Evolutionary conservation across 1,140 invertebrate genomes (phyloP), one percentile per base, ranked within the genome.

Genomic region (Leptinotarsa lineolata): DNA sequence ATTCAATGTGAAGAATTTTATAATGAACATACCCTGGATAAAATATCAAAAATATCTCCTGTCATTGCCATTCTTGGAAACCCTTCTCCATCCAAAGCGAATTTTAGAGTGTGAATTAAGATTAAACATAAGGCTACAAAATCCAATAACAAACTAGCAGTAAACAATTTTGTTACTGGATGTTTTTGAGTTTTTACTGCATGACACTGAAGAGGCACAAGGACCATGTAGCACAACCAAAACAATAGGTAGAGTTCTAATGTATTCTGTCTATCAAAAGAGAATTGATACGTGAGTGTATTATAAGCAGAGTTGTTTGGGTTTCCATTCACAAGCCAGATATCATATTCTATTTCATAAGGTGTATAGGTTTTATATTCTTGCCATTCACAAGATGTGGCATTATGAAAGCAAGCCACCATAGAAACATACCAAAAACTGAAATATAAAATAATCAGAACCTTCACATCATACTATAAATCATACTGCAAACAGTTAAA

Each of bases 381-480:
- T 81, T 93, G 90, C 95, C 95, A 97, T 73, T 91, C 87, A 81
- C 95, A 97, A 12, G 90, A 92, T 11, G 85, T 89, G 66, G 87
- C 87, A 82, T 95, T 92, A 64, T 94, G 89, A 80, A 94, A 94
- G 86, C 97, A 99, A 6, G 96, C 92, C 20, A 97, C 95, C 80
- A 98, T 87, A 74, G 96, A 97, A 58, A 98, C 87, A 86, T 97
- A 99, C 96, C 96, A 98, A 86, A 97, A 98, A 81, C 94, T 95
- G 85, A 86, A 85, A 78, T 39, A 39, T 39, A 39, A 39, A 39
- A 39, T 39, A 39, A 11, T 39, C 30, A 39, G 30, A 39, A 39
- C 0, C 30, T 39, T 39, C 30, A 39, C 30, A 0, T 39, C 21
- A 58, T 59, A 2, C 44, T 16, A 20, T 12, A 24, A 48, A 71